phyloP scores from a whole-genome alignment of 1,140 invertebrate species.

The Heliconius himera region DNA sequence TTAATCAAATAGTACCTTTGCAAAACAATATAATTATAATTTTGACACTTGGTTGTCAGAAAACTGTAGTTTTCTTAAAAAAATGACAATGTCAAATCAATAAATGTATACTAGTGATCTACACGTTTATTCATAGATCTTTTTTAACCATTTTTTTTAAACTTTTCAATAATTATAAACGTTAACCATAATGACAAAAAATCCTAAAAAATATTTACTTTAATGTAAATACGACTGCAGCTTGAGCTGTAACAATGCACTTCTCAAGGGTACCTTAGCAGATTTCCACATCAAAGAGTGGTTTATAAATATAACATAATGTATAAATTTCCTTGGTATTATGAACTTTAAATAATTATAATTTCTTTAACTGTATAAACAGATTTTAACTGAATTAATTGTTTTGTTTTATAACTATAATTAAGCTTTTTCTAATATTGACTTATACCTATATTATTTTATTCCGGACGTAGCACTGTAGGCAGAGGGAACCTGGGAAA shows the following conservation, averaged over 20 bases:
- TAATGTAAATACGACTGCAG: neutral
- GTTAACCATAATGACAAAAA: neutral
- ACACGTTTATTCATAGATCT: too few relatives aligned
- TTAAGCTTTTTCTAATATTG: too few relatives aligned
- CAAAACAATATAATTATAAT: neutral
- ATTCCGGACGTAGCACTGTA: too few relatives aligned
- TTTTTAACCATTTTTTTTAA: too few relatives aligned
- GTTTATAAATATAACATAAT: neutral
- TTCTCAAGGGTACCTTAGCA: slow-evolving; percentile 15
- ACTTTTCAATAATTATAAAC: neutral
- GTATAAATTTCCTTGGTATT: neutral
- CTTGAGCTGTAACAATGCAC: slow-evolving; percentile 13
- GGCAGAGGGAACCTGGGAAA: too few relatives aligned
- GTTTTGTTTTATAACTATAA: neutral
- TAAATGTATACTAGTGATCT: too few relatives aligned
- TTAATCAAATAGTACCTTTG: neutral
- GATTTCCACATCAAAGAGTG: slow-evolving; percentile 6
- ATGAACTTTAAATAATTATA: neutral
- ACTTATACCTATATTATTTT: too few relatives aligned
- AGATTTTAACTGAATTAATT: neutral
- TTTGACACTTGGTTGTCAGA: too few relatives aligned
- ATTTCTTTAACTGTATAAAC: neutral
- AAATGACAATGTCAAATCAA: too few relatives aligned
- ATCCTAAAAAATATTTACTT: neutral
- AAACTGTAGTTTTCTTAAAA: too few relatives aligned